Evolutionary conservation across 2,888 invertebrate genomes (phyloP).

Genomic region (Hirtodrosophila duncani): DNA sequence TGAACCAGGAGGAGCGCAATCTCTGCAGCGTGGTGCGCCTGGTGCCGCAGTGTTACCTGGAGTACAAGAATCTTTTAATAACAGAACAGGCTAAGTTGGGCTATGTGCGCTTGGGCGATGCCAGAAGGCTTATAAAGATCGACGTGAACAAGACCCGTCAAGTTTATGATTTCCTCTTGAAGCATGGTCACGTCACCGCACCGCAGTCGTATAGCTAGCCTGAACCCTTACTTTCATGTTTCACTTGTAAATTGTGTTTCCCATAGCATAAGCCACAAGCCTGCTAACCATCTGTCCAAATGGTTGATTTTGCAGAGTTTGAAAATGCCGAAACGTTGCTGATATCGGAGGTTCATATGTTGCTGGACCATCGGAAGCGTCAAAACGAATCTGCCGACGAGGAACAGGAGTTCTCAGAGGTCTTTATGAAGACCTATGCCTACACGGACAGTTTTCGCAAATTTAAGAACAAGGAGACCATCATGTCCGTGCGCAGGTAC

Average conservation of each 20-base stretch:
- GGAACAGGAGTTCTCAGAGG: slow-evolving; percentile 98
- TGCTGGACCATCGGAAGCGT: slow-evolving; percentile 96
- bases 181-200: slow-evolving; percentile 83
- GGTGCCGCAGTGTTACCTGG: slow-evolving; percentile 87
- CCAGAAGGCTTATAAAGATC: slow-evolving; percentile 90
- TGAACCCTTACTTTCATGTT: slow-evolving; percentile 7
- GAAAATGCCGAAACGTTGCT: slow-evolving; percentile 98
- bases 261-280: not conserved
- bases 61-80: slow-evolving; percentile 86
- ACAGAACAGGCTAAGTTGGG: slow-evolving; percentile 88
- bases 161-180: slow-evolving; percentile 87
- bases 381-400: slow-evolving; percentile 99
- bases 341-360: slow-evolving; percentile 97
- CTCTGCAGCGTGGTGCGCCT: slow-evolving; percentile 88
- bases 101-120: slow-evolving; percentile 87
- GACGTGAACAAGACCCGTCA: slow-evolving; percentile 96
- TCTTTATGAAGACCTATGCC: slow-evolving; percentile 97
- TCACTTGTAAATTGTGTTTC: slow-evolving; percentile 47
- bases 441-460: no score
- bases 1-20: slow-evolving; percentile 85
- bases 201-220: slow-evolving; percentile 20
- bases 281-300: not conserved
- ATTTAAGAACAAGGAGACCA: no score
- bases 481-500: slow-evolving; percentile 94
- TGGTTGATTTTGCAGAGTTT: slow-evolving; percentile 80